Percentiles rank a stretch among this genome's conserved stretches.
phyloP scores from a whole-genome alignment of 2,888 invertebrate species.

The Empis stercorea region DNA sequence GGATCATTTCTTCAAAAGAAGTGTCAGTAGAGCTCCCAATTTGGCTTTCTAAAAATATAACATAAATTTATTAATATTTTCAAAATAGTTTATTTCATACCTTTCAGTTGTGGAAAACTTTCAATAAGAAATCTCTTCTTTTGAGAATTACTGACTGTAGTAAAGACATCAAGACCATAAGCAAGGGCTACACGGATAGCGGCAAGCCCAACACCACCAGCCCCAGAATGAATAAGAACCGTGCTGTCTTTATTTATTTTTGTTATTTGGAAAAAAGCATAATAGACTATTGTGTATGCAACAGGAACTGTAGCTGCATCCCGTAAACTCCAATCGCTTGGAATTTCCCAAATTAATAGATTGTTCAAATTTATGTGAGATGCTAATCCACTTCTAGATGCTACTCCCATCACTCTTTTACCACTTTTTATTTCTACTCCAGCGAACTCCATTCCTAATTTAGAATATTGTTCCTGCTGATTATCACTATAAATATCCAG shows the following conservation, averaged over 20 bases:
- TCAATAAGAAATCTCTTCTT: constrained; percentile 43
- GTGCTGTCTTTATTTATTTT: constrained; percentile 37
- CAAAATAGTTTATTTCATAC: no score
- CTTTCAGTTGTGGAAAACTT: constrained; percentile 3
- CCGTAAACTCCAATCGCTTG: constrained; percentile 45
- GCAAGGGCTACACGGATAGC: constrained; percentile 48
- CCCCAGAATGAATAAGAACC: constrained; percentile 34
- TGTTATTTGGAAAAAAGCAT: constrained; percentile 56
- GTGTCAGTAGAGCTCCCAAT: constrained; percentile 44
- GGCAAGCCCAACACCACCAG: constrained; percentile 54
- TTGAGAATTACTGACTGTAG: constrained; percentile 45
- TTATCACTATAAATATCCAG: constrained; percentile 58
- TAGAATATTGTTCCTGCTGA: constrained; percentile 45
- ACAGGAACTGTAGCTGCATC: constrained; percentile 54
- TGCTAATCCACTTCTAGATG: constrained; percentile 38
- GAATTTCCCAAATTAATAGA: constrained; percentile 39
- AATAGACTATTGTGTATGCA: constrained; percentile 54
- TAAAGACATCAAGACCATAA: constrained; percentile 45
- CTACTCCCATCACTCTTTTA: constrained; percentile 46
- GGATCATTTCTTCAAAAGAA: constrained; percentile 43
- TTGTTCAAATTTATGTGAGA: constrained; percentile 22
- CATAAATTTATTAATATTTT: no score
- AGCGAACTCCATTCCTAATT: constrained; percentile 51
- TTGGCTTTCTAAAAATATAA: constrained; percentile 14
- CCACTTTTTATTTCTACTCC: constrained; percentile 42